Percentiles rank a stretch among this genome's conserved stretches.
Conservation (phyloP, 2,113 vertebrate species). For the Malaclemys terrapin region DNA sequence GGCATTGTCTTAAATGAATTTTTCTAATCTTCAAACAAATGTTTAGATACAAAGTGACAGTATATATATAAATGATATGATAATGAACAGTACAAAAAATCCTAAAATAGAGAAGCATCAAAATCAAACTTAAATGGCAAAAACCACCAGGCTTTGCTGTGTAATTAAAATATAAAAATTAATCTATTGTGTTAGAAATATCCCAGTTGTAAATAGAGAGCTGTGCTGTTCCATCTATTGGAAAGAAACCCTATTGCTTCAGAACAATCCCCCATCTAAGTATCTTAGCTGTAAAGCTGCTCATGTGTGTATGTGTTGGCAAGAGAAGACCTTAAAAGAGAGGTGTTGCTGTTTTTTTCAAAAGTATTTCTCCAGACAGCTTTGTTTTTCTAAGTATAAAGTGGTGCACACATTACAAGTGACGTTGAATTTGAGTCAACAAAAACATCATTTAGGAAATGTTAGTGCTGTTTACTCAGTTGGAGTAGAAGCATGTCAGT, state of each 20-base stretch:
- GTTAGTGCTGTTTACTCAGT: neutral
- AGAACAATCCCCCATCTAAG: conserved; percentile 13
- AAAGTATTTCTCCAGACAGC: neutral
- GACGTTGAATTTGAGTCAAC: neutral
- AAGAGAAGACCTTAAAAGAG: neutral
- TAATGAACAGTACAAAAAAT: neutral
- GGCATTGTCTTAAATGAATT: neutral
- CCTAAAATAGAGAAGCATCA: neutral
- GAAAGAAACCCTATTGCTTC: neutral
- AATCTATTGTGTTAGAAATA: neutral
- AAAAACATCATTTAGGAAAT: neutral
- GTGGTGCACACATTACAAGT: neutral
- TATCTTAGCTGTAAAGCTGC: conserved; percentile 39
- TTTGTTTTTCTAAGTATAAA: neutral
- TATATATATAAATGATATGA: neutral
- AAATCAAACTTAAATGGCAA: neutral
- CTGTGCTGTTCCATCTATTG: neutral
- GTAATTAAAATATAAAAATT: neutral
- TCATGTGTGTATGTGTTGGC: neutral
- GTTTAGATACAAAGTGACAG: neutral
- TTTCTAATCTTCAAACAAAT: neutral
- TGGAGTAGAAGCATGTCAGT: neutral
- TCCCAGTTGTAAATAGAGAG: neutral
- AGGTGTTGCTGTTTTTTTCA: neutral
- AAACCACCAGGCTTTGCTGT: neutral